Conservation (phyloP, 2,888 invertebrate genomes). For the Ectemnius cavifrons region DNA sequence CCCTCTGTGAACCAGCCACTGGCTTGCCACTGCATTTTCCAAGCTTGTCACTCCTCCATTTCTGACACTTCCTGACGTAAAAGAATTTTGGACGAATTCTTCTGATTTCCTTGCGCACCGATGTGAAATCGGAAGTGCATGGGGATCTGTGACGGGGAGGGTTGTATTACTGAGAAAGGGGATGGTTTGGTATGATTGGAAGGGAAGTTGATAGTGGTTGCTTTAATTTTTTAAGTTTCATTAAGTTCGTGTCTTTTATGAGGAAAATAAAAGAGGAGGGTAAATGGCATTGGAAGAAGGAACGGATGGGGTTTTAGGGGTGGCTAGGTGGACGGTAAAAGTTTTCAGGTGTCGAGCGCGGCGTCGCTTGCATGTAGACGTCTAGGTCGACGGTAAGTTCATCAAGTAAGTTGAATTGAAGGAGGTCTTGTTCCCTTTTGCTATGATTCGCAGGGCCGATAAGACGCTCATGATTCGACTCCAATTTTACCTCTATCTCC, state of each 20-base stretch:
- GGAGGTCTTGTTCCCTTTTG: slow-evolving; percentile 65
- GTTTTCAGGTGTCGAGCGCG: slow-evolving; percentile 58
- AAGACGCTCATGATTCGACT: slow-evolving; percentile 58
- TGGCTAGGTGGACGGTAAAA: slow-evolving; percentile 42
- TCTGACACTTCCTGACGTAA: too few species aligned
- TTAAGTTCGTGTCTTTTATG: too few species aligned
- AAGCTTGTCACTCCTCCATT: too few species aligned
- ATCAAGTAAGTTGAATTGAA: slow-evolving; percentile 72
- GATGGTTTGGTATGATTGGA: too few species aligned
- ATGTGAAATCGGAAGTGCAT: too few species aligned
- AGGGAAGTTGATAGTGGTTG: too few species aligned
- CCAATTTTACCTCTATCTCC: slow-evolving; percentile 49
- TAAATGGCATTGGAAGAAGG: slow-evolving; percentile 24
- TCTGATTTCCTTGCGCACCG: too few species aligned
- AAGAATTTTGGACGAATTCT: too few species aligned
- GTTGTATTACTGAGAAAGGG: too few species aligned
- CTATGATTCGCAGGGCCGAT: slow-evolving; percentile 61
- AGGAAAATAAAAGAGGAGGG: not conserved
- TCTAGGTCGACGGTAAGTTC: slow-evolving; percentile 53
- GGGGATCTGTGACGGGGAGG: too few species aligned
- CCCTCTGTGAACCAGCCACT: not conserved
- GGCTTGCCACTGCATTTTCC: not conserved
- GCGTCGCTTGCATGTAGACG: slow-evolving; percentile 55
- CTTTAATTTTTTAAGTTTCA: too few species aligned
- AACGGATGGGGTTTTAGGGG: slow-evolving; percentile 24